phyloP scores from a whole-genome alignment of 2,888 invertebrate genomes.

The Xanthia togata region DNA sequence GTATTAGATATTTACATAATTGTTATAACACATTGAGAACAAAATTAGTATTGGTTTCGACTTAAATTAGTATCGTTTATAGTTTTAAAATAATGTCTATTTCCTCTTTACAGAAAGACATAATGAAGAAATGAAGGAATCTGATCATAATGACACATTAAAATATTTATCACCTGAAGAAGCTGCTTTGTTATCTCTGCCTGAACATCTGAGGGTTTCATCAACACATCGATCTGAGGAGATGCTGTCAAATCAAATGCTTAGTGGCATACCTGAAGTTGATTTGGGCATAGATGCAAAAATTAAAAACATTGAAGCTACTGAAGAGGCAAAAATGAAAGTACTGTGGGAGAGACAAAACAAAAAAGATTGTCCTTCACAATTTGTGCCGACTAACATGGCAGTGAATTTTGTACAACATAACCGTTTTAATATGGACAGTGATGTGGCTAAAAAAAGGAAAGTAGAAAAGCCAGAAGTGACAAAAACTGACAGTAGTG shows the following conservation, averaged over 20 bases:
- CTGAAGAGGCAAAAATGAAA: constrained; percentile 99
- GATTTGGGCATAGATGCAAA: constrained; percentile 99
- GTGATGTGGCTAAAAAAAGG: constrained; percentile 91
- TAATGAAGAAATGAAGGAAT: constrained; percentile 83
- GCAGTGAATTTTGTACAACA: constrained; percentile 99
- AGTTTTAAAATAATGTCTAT: constrained; percentile 11
- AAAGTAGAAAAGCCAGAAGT: constrained; percentile 89
- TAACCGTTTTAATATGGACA: constrained; percentile 98
- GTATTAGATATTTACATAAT: not conserved
- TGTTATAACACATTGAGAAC: not conserved
- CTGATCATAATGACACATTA: constrained; percentile 84
- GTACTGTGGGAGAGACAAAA: constrained; percentile 96
- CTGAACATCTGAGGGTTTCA: constrained; percentile 96
- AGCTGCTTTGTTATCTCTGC: constrained; percentile 96
- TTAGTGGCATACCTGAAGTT: constrained; percentile 99
- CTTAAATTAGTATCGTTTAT: not conserved
- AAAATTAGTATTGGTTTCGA: not conserved
- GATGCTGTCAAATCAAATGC: constrained; percentile 99
- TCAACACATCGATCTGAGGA: constrained; percentile 97
- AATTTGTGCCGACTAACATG: constrained; percentile 99
- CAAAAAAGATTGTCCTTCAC: constrained; percentile 97
- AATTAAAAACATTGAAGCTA: constrained; percentile 99
- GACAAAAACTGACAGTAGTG: constrained; percentile 79
- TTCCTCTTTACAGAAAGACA: constrained; percentile 79
- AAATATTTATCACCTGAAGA: constrained; percentile 96